Evolutionary conservation across 2,113 vertebrate genomes (phyloP).

Genomic region (Lagopus leucura): DNA sequence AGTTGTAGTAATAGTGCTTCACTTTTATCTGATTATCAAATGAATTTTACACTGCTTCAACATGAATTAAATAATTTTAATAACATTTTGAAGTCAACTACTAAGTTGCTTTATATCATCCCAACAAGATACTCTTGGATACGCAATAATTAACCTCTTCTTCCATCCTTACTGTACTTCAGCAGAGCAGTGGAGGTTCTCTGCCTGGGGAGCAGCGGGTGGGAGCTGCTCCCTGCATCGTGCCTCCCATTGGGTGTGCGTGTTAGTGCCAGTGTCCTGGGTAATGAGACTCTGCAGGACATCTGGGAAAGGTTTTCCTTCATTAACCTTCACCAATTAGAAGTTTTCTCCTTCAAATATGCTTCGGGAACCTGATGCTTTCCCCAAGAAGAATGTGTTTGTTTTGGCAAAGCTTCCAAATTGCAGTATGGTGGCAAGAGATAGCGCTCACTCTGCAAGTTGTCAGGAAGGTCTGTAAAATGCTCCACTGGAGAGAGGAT

Average conservation of each 20-base stretch:
- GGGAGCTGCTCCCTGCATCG: neutral
- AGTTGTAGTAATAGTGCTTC: neutral
- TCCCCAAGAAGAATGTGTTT: neutral
- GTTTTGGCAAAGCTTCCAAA: neutral
- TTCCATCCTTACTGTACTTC: neutral
- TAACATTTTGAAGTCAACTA: neutral
- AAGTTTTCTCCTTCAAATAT: neutral
- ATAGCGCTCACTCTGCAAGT: neutral
- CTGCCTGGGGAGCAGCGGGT: fast-evolving
- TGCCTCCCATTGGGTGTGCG: neutral
- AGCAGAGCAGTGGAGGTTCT: neutral
- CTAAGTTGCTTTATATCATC: neutral
- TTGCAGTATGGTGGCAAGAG: neutral
- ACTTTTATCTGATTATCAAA: constrained; percentile 11
- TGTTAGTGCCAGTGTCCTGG: fast-evolving
- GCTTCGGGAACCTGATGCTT: neutral
- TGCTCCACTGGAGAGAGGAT: neutral
- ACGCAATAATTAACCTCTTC: neutral
- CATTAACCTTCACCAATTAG: neutral
- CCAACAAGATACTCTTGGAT: neutral
- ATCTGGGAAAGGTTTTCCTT: neutral
- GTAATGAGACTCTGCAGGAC: fast-evolving
- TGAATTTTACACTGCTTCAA: neutral
- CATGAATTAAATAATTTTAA: neutral
- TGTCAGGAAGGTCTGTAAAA: neutral